Evolutionary conservation across 2,797 vertebrate genomes (phyloP).

Genomic region (Ispidina picta): DNA sequence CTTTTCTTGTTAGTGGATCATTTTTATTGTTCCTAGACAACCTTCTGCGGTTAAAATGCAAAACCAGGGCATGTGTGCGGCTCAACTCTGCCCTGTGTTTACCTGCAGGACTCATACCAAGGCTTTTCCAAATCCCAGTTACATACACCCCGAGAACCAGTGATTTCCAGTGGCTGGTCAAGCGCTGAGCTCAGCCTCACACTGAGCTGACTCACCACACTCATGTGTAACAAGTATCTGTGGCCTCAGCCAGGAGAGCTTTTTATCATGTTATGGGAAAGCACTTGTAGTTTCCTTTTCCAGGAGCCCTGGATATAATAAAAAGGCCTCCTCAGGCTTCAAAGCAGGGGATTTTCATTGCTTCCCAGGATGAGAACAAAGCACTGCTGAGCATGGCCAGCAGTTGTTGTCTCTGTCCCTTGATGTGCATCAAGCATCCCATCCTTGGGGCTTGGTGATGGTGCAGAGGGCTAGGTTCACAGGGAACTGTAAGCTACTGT

Average conservation of each 20-base stretch:
- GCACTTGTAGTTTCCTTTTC: constrained; percentile 28
- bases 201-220: neutral
- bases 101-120: neutral
- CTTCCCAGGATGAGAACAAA: constrained; percentile 59
- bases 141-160: fast-evolving
- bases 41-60: neutral
- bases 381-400: constrained; percentile 33
- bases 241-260: constrained; percentile 15
- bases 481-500: neutral
- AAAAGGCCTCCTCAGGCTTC: constrained; percentile 55
- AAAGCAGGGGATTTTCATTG: constrained; percentile 59
- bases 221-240: neutral
- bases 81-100: neutral
- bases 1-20: constrained; percentile 17
- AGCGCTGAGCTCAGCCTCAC: neutral
- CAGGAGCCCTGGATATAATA: constrained; percentile 30
- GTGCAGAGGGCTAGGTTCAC: neutral
- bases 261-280: constrained; percentile 43
- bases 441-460: neutral
- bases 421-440: constrained; percentile 33
- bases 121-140: neutral
- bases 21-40: constrained; percentile 34
- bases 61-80: neutral
- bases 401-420: constrained; percentile 51
- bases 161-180: neutral